These are phyloP conservation scores for Dasyurus viverrinus DNA, from an alignment of 2,113 vertebrate genomes.

Conservation along the genomic window DNA sequence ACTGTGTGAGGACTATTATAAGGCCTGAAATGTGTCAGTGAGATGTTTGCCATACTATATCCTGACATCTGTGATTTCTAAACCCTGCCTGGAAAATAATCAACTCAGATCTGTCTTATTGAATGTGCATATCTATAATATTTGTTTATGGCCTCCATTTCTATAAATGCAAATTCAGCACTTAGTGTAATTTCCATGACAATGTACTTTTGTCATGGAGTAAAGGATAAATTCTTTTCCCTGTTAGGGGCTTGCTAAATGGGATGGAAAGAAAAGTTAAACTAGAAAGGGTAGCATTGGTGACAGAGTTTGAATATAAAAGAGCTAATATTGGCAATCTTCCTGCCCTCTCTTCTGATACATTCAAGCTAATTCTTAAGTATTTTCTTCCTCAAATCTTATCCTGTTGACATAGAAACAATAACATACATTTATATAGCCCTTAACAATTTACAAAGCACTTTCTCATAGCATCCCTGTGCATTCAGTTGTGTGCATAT, in stretches of 20 bases:
- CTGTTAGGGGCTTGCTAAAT: neutral
- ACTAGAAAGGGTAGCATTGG: neutral
- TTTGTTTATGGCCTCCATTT: slow-evolving; percentile 5
- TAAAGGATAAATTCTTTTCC: neutral
- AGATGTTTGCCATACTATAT: neutral
- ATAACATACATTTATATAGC: neutral
- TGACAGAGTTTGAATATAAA: slow-evolving; percentile 1
- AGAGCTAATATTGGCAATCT: neutral
- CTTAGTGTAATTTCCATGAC: slow-evolving; percentile 47
- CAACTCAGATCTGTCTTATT: neutral
- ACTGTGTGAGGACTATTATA: neutral
- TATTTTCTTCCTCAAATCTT: slow-evolving; percentile 19
- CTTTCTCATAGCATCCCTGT: neutral
- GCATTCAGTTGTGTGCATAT: neutral
- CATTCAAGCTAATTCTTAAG: neutral
- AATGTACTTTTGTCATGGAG: slow-evolving; percentile 5
- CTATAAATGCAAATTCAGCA: neutral
- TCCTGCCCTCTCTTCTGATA: neutral
- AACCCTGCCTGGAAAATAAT: neutral
- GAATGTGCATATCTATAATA: rapidly evolving
- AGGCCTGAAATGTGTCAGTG: neutral
- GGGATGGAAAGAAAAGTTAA: neutral
- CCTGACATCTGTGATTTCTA: neutral
- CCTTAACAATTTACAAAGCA: neutral
- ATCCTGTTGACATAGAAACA: neutral